Evolutionary conservation across 1,140 invertebrate genomes (phyloP).

Genomic region (Gonatopus flavifemur): DNA sequence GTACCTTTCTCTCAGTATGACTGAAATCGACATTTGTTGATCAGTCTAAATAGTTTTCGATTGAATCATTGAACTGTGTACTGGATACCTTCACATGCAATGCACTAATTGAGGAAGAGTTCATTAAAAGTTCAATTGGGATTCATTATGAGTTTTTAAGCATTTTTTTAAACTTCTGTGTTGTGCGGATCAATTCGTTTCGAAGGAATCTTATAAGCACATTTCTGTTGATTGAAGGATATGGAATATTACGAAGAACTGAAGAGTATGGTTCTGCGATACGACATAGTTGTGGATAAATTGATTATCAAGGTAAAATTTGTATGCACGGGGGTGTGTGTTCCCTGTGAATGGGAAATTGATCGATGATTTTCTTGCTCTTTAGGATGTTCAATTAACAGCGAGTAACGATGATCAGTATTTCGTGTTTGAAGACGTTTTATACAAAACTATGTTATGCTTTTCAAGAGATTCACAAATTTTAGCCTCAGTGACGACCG

Average conservation of each 20-base stretch:
- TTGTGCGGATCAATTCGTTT: no score
- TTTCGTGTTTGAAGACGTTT: slow-evolving; percentile 95
- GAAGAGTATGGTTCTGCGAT: slow-evolving; percentile 80
- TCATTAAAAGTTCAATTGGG: neutral
- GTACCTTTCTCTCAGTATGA: no score
- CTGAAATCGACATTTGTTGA: no score
- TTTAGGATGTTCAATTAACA: slow-evolving; percentile 88
- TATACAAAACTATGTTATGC: slow-evolving; percentile 92
- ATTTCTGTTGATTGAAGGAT: slow-evolving; percentile 67
- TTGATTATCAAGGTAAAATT: slow-evolving; percentile 82
- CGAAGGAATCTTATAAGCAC: no score
- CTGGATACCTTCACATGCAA: no score
- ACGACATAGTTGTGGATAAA: slow-evolving; percentile 91
- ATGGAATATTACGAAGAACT: slow-evolving; percentile 79
- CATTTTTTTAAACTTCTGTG: neutral
- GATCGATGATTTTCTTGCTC: slow-evolving; percentile 4
- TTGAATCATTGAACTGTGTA: no score
- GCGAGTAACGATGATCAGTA: slow-evolving; percentile 97
- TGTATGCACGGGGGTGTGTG: no score
- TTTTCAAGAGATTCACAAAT: slow-evolving; percentile 89
- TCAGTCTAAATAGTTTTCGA: no score
- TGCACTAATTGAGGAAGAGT: no score
- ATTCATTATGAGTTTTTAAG: no score
- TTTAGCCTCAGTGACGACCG: slow-evolving; percentile 67
- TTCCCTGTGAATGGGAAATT: neutral